Percentiles rank a stretch among this genome's conserved stretches.
These are phyloP conservation scores for Planiliza haematocheilus DNA, from an alignment of 2,113 vertebrate species.

Conservation along the genomic window DNA sequence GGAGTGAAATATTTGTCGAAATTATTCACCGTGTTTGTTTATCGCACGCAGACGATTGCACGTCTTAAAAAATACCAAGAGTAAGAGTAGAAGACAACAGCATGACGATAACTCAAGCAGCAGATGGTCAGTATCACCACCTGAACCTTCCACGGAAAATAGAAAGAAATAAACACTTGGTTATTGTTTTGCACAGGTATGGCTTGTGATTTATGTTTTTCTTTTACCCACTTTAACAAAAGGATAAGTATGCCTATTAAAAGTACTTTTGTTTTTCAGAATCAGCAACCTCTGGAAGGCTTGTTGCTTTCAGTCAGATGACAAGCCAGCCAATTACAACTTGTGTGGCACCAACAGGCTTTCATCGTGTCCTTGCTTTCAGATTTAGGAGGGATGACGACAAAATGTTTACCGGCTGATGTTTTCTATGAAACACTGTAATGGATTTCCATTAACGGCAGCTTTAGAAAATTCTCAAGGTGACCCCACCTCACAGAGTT, in stretches of 20 bases:
- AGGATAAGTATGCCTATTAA: not conserved
- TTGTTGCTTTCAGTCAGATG: conserved; percentile 7
- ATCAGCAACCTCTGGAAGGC: not conserved
- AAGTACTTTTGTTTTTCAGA: not conserved
- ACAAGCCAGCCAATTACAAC: conserved; percentile 4
- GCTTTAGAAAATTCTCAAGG: conserved; percentile 11
- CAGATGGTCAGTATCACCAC: conserved; percentile 20
- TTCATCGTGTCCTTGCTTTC: conserved; percentile 23
- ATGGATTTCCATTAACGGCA: conserved; percentile 10
- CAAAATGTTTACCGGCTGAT: conserved; percentile 25
- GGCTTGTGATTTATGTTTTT: conserved; percentile 1
- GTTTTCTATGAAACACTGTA: conserved; percentile 33
- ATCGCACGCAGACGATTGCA: not conserved
- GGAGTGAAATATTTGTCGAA: conserved; percentile 25
- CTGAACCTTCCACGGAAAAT: not conserved
- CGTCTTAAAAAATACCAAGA: not conserved
- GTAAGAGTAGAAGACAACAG: not conserved
- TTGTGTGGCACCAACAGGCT: conserved; percentile 8
- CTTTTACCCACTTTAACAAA: conserved; percentile 1
- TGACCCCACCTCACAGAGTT: conserved; percentile 44
- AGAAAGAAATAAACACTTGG: not conserved
- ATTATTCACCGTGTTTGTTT: conserved; percentile 34
- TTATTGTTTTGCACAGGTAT: not conserved
- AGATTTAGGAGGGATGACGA: conserved; percentile 27
- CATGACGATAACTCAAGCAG: not conserved